These are phyloP conservation scores for Myrmecophaga tridactyla DNA, from an alignment of 2,113 vertebrate species.

Conservation along the genomic window DNA sequence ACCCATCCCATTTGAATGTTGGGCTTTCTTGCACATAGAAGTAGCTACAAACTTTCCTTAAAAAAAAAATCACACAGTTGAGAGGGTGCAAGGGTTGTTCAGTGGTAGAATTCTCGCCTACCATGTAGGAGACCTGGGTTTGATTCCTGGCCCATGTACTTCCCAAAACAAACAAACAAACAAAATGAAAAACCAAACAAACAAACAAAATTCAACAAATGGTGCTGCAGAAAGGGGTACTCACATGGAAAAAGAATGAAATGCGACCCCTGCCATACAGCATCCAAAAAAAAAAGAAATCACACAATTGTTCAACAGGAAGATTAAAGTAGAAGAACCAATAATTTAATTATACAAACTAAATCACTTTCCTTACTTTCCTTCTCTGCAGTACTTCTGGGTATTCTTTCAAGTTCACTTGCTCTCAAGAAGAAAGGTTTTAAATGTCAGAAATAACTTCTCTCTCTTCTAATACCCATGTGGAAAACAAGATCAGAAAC, in stretches of 20 bases:
- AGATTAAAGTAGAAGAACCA: not conserved
- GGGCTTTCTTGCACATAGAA: not conserved
- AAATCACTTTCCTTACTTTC: not conserved
- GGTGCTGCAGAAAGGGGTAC: too few species aligned
- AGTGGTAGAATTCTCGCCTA: too few species aligned
- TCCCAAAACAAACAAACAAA: too few species aligned
- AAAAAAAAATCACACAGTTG: not conserved
- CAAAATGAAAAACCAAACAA: too few species aligned
- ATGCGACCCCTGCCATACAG: too few species aligned
- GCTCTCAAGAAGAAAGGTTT: constrained; percentile 48
- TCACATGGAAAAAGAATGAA: too few species aligned
- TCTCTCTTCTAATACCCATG: constrained; percentile 61
- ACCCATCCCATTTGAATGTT: not conserved
- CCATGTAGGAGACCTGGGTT: too few species aligned
- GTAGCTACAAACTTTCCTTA: not conserved
- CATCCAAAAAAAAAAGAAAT: too few species aligned
- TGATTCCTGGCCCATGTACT: too few species aligned
- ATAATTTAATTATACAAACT: not conserved
- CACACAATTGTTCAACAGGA: not conserved
- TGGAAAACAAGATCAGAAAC: constrained; percentile 22
- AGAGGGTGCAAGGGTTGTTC: too few species aligned
- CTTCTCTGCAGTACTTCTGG: constrained; percentile 9
- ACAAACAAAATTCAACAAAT: too few species aligned
- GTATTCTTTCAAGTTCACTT: constrained; percentile 38
- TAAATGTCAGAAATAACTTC: not conserved